Conservation (phyloP, 2,113 vertebrate species). For the Myiozetetes cayanensis region DNA sequence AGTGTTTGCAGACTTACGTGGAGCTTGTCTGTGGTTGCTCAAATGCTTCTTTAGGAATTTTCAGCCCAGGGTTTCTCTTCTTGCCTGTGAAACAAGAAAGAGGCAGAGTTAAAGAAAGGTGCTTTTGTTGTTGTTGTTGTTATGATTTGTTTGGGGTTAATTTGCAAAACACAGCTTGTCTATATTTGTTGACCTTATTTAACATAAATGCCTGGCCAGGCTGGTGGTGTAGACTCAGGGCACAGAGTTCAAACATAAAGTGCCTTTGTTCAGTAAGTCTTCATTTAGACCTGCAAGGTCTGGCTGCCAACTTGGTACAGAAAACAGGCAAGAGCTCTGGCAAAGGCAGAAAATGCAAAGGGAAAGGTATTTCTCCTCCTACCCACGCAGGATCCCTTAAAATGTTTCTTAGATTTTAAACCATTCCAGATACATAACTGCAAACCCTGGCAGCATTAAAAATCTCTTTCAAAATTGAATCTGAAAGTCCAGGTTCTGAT, state of each 20-base stretch:
- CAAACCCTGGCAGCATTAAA: neutral
- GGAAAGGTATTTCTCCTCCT: constrained; percentile 27
- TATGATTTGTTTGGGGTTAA: neutral
- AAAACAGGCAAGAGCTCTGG: neutral
- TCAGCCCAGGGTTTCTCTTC: constrained; percentile 87
- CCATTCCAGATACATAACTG: neutral
- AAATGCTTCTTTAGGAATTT: constrained; percentile 90
- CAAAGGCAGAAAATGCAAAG: neutral
- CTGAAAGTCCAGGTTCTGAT: neutral
- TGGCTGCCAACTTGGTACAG: constrained; percentile 3
- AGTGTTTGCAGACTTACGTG: constrained; percentile 78
- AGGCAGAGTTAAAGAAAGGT: neutral
- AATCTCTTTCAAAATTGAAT: neutral
- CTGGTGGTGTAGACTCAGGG: neutral
- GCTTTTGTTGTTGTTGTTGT: neutral
- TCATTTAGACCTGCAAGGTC: neutral
- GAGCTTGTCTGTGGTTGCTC: constrained; percentile 87
- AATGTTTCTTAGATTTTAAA: neutral
- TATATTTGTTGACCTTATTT: neutral
- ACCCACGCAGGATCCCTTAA: neutral
- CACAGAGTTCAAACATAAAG: constrained; percentile 50
- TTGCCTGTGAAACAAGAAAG: constrained; percentile 76
- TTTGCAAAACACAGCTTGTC: constrained; percentile 10
- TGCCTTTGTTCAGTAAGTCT: constrained; percentile 36
- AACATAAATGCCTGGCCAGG: neutral